Evolutionary conservation across 1,140 invertebrate species (phyloP).

Genomic region (Ceratina australensis): DNA sequence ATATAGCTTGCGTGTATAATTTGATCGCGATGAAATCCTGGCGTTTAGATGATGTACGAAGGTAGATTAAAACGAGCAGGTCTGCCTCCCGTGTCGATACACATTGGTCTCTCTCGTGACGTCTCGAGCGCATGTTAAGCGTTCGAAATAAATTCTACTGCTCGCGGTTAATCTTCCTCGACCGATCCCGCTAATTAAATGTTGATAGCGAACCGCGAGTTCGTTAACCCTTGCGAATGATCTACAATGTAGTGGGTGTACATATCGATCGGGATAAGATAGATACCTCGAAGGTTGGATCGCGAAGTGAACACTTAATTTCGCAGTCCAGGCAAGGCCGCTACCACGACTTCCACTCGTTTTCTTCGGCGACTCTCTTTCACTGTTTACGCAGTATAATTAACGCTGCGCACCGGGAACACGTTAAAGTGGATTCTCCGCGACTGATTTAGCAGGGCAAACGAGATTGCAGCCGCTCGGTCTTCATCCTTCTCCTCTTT

Average conservation of each 20-base stretch:
- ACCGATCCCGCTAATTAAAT: constrained; percentile 44
- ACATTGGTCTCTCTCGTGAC: not conserved
- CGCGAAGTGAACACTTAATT: constrained; percentile 41
- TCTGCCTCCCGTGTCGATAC: not conserved
- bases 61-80: not conserved
- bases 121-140: not conserved
- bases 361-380: constrained; percentile 44
- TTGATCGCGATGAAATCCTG: too few relatives aligned
- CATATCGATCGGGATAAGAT: not conserved
- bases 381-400: constrained; percentile 50
- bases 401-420: constrained; percentile 37
- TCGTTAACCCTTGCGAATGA: not conserved
- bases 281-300: not conserved
- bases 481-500: not conserved
- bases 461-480: constrained; percentile 25
- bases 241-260: too few relatives aligned
- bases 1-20: too few relatives aligned
- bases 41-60: not conserved
- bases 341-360: constrained; percentile 25
- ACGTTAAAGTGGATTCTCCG: constrained; percentile 45
- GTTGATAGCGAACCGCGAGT: not conserved
- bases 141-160: constrained; percentile 4
- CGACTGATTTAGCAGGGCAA: constrained; percentile 46
- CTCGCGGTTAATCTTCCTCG: constrained; percentile 1
- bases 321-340: constrained; percentile 4